phyloP scores from a whole-genome alignment of 2,888 invertebrate species.

The Patella ulyssiponensis region DNA sequence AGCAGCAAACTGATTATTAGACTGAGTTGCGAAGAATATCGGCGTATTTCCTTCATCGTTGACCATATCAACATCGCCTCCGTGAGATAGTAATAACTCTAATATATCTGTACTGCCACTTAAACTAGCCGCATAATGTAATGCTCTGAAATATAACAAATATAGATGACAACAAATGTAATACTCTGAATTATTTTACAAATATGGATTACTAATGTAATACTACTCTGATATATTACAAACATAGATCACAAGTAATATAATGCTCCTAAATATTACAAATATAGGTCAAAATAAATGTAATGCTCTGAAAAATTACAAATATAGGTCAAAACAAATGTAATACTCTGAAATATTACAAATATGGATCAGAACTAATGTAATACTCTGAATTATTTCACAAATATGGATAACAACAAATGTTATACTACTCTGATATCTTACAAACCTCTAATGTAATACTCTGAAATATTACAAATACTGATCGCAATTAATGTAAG shows the following conservation, averaged over 20 bases:
- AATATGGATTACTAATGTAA: too few species aligned
- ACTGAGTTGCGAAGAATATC: constrained; percentile 67
- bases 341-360: too few species aligned
- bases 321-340: too few species aligned
- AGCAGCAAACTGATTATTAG: constrained; percentile 68
- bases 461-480: constrained; percentile 47
- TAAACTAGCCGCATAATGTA: constrained; percentile 67
- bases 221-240: too few species aligned
- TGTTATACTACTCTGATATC: too few species aligned
- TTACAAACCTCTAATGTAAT: constrained; percentile 37
- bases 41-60: constrained; percentile 67
- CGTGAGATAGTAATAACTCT: constrained; percentile 61
- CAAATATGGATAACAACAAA: too few species aligned
- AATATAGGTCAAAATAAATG: too few species aligned
- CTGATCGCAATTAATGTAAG: too few species aligned
- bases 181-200: too few species aligned
- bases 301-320: too few species aligned
- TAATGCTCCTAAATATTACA: constrained; percentile 53
- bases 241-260: constrained; percentile 45
- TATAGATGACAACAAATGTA: too few species aligned
- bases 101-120: constrained; percentile 64
- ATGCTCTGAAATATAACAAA: constrained; percentile 48
- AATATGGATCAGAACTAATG: constrained; percentile 40
- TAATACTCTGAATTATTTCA: too few species aligned
- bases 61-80: constrained; percentile 63